Base-by-base conservation (phyloP, 92 coral and sea anemone species). In the Zoanthus sociatus region DNA sequence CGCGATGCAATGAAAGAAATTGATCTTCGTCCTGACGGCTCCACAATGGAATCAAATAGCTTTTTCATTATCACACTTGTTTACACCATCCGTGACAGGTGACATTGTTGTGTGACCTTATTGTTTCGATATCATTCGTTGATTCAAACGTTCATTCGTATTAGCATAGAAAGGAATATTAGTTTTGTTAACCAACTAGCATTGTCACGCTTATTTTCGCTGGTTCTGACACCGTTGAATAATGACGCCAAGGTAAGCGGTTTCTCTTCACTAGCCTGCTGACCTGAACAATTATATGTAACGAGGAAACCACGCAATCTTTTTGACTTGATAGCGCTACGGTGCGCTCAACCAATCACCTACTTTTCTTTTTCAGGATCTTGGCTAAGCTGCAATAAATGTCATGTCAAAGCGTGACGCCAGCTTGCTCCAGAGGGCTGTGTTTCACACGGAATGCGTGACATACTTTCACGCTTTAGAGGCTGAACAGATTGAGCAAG, bases 271-370 rank as follows among this genome's bases (percentile, higher is more conserved):
- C 55, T 26, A 26, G 0, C 26, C 26, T 50, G 55, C 12, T 50
- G 7, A 50, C 5, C 12, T 63, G 51, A 4, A 47, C 71, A 16
- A 16, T 30, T 68, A 33, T 37, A 55, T 7, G 17, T 46, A 51
- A 33, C 31, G 11, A 33, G 20, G 9, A n/a, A 78, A 55, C 17
- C 46, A 16, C n/a, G 70, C 33, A 71, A 31, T 56, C 53, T 56
- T 60, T 78, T 68, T 78, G 70, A 78, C 83, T 48, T 18, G 10
- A 58, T 56, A 60, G 83, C 83, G 84, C 84, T 26, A 10, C 8
- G 20, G 84, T 44, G 84, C 84, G 84, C 84, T 63, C 84, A 79
- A 79, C 84, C 84, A 79, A 61, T 63, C 37, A 79, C 45, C 66
- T 58, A 11, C n/a, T 58, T 53, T 10, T 53, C 66, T 81, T 66